phyloP scores from a whole-genome alignment of 1,140 invertebrate genomes.

The Orchesella cincta region DNA sequence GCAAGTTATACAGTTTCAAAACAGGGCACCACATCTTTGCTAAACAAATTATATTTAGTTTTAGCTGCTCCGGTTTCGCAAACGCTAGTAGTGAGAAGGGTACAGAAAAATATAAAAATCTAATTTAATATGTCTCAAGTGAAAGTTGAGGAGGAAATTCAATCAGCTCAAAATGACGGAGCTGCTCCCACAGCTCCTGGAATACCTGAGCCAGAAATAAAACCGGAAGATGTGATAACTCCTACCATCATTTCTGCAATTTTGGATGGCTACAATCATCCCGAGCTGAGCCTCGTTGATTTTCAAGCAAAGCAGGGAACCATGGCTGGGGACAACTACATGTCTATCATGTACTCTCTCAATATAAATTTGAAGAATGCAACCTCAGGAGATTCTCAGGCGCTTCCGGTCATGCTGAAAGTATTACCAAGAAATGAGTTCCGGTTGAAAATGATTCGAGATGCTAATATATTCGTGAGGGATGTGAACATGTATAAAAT shows the following conservation, averaged over 20 bases:
- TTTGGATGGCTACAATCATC: conserved; percentile 20
- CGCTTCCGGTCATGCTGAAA: conserved; percentile 42
- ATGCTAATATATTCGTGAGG: conserved; percentile 38
- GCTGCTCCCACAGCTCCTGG: neutral
- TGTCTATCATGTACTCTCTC: conserved; percentile 57
- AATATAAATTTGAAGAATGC: conserved; percentile 42
- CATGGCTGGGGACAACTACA: conserved; percentile 59
- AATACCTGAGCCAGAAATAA: neutral
- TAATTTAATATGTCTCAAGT: neutral
- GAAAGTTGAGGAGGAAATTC: too few species aligned
- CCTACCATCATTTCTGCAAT: conserved; percentile 31
- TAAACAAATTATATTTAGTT: too few species aligned
- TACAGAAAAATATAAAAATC: neutral
- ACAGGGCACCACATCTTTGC: too few species aligned
- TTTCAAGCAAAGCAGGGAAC: conserved; percentile 55
- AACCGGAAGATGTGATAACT: conserved; percentile 41
- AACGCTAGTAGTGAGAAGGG: too few species aligned
- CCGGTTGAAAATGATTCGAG: conserved; percentile 40
- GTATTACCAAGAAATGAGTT: conserved; percentile 40
- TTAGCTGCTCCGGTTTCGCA: too few species aligned
- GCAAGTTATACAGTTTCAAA: too few species aligned
- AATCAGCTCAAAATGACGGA: neutral
- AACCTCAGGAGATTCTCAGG: conserved; percentile 17
- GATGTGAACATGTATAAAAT: conserved; percentile 40
- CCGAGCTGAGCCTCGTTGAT: conserved; percentile 53